Conservation (phyloP, 2,888 invertebrate genomes). For the Pachliopta kotzebuea region DNA sequence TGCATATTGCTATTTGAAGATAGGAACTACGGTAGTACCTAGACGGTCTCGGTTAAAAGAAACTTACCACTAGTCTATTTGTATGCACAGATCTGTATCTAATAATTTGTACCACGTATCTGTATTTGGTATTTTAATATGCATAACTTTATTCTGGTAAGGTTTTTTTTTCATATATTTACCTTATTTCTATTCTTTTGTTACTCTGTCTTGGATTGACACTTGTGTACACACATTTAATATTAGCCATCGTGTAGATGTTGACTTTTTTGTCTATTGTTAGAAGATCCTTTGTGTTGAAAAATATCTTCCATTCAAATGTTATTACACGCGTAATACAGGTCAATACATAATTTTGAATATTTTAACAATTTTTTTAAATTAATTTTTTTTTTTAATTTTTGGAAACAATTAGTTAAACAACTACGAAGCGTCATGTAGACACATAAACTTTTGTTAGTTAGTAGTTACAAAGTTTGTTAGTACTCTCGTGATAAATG, state of each 20-base stretch:
- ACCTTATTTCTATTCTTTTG: conserved; percentile 5
- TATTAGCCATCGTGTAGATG: conserved; percentile 30
- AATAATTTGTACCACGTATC: conserved; percentile 7
- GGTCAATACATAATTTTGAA: too few relatives aligned
- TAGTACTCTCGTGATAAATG: too few relatives aligned
- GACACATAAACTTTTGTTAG: too few relatives aligned
- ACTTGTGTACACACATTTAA: conserved; percentile 32
- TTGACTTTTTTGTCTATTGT: conserved; percentile 1
- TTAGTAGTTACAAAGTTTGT: too few relatives aligned
- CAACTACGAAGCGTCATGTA: too few relatives aligned
- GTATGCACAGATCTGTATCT: not conserved
- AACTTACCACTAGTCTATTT: too few relatives aligned
- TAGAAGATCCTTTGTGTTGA: conserved; percentile 12
- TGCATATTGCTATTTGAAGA: too few relatives aligned
- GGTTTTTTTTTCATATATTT: conserved; percentile 6
- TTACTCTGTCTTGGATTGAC: conserved; percentile 12
- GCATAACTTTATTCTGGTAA: conserved; percentile 10
- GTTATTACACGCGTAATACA: not conserved
- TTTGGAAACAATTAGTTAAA: too few relatives aligned
- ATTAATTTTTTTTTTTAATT: not conserved
- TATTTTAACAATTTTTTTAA: too few relatives aligned
- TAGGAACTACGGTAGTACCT: too few relatives aligned
- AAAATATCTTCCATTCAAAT: conserved; percentile 2
- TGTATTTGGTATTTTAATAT: conserved; percentile 14
- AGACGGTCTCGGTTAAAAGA: too few relatives aligned